These are phyloP conservation scores for Agrochola lychnidis DNA, from an alignment of 2,888 invertebrate species.

Conservation along the genomic window DNA sequence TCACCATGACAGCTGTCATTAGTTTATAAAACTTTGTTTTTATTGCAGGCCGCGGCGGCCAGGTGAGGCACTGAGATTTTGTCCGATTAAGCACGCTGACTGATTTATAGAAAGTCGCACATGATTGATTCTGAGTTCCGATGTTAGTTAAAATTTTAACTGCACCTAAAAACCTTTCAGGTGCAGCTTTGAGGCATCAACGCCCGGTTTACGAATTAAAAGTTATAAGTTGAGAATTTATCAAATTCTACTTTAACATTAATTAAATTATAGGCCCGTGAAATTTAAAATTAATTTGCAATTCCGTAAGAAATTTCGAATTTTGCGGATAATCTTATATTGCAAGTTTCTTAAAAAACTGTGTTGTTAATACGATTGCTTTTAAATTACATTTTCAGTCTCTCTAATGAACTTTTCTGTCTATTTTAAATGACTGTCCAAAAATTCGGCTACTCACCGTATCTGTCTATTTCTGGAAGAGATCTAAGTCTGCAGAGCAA, in stretches of 20 bases:
- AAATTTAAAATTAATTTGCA: background rate
- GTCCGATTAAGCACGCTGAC: conserved; percentile 45
- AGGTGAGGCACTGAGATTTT: conserved; percentile 57
- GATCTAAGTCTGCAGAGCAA: background rate
- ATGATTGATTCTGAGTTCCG: conserved; percentile 26
- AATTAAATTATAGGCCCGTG: no score
- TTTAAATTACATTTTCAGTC: background rate
- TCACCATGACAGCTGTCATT: conserved; percentile 73
- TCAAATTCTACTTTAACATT: background rate
- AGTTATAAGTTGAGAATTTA: background rate
- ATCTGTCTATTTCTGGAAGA: background rate
- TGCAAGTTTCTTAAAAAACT: background rate
- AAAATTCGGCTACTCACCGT: background rate
- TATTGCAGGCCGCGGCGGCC: conserved; percentile 55
- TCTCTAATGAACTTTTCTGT: background rate
- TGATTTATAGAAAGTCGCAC: conserved; percentile 31
- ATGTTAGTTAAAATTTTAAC: conserved; percentile 4
- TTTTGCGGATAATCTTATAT: background rate
- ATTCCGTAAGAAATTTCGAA: background rate
- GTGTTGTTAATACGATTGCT: background rate
- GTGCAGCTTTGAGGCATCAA: background rate
- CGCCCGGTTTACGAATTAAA: background rate
- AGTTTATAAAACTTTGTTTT: conserved; percentile 72
- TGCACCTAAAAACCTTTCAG: background rate
- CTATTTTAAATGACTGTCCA: background rate